Evolutionary conservation across 2,888 invertebrate genomes (phyloP).

Genomic region (Meiosimyza platycephala): DNA sequence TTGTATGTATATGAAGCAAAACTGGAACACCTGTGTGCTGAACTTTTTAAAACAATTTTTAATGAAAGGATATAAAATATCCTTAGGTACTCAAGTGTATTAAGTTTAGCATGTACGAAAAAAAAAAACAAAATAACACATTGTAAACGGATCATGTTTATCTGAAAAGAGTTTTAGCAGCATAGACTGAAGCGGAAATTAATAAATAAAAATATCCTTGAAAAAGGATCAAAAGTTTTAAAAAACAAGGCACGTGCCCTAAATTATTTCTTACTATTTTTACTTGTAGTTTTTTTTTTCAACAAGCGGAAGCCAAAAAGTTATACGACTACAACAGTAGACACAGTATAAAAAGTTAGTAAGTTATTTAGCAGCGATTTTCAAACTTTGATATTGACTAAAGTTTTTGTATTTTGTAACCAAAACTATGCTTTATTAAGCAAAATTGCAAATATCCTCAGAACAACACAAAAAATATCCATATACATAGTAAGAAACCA

Average conservation of each 20-base stretch:
- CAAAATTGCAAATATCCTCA: no score
- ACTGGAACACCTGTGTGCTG: conserved; percentile 13
- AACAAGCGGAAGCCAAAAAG: no score
- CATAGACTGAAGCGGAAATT: conserved; percentile 13
- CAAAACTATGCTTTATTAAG: no score
- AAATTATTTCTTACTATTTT: not conserved
- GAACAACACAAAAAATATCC: no score
- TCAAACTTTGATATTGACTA: no score
- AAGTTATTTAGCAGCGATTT: no score
- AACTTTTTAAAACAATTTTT: no score
- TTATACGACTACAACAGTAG: no score
- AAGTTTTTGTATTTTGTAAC: no score
- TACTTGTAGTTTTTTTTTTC: no score
- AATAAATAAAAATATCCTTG: not conserved
- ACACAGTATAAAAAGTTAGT: no score
- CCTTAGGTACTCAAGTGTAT: not conserved
- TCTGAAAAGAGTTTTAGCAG: not conserved
- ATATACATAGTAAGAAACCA: no score
- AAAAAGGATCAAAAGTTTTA: not conserved
- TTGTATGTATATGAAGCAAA: not conserved
- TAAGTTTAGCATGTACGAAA: conserved; percentile 1
- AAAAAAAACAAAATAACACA: not conserved
- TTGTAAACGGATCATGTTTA: not conserved
- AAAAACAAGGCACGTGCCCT: not conserved
- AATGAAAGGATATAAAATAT: conserved; percentile 16